Evolutionary conservation across 2,888 invertebrate genomes (phyloP).

Genomic region (Oligia fasciuncula): DNA sequence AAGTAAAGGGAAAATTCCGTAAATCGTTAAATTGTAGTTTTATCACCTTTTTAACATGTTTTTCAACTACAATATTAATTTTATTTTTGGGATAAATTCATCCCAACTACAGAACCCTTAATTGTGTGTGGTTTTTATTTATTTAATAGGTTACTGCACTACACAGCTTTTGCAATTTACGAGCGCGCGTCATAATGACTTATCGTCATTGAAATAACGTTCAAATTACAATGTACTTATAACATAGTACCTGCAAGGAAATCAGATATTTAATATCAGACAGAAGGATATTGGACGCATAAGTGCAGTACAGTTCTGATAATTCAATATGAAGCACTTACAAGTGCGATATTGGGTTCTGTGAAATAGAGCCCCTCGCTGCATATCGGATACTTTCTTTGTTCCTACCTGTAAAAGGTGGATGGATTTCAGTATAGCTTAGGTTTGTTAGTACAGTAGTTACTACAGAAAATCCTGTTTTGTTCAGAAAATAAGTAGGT

Average conservation of each 20-base stretch:
- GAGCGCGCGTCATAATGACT: not conserved
- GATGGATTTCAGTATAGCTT: not conserved
- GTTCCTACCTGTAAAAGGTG: not conserved
- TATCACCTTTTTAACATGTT: not conserved
- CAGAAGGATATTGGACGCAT: slow-evolving; percentile 25
- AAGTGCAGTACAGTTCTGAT: slow-evolving; percentile 41
- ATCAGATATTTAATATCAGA: slow-evolving; percentile 51
- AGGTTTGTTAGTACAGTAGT: not conserved
- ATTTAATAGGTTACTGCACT: not conserved
- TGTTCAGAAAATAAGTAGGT: not conserved
- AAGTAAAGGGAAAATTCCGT: not conserved
- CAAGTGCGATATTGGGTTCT: slow-evolving; percentile 29
- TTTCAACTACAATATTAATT: not conserved
- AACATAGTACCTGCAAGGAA: slow-evolving; percentile 11
- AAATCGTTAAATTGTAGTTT: too few species aligned
- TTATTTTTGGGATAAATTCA: not conserved
- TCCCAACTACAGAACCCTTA: not conserved
- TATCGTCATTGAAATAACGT: not conserved
- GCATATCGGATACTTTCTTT: not conserved
- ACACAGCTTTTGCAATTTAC: not conserved
- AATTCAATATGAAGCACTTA: slow-evolving; percentile 53
- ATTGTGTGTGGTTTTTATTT: not conserved
- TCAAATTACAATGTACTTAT: not conserved
- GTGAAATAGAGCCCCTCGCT: slow-evolving; percentile 1
- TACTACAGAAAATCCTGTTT: not conserved